phyloP scores from a whole-genome alignment of 2,113 vertebrate genomes.

The Elanus axillaris region DNA sequence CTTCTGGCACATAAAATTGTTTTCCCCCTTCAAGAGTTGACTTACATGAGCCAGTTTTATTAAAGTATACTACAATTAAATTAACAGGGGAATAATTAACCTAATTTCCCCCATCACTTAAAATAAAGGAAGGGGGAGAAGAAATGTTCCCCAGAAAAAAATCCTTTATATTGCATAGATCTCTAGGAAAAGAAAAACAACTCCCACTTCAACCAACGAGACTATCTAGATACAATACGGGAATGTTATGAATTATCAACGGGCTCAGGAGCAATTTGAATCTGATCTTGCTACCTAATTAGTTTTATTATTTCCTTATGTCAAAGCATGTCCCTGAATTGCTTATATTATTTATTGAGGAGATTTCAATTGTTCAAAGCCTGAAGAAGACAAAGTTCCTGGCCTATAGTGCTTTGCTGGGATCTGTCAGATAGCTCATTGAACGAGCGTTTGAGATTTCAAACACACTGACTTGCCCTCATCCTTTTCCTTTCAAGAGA shows the following conservation, averaged over 20 bases:
- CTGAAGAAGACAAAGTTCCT: background rate
- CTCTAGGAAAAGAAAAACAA: background rate
- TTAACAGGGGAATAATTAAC: constrained; percentile 51
- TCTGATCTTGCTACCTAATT: constrained; percentile 24
- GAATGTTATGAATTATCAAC: background rate
- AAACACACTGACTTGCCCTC: background rate
- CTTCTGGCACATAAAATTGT: constrained; percentile 27
- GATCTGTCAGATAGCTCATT: background rate
- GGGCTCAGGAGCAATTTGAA: constrained; percentile 27
- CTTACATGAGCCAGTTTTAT: constrained; percentile 20
- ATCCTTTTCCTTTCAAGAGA: background rate
- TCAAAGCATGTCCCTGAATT: constrained; percentile 11
- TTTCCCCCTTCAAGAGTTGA: constrained; percentile 19
- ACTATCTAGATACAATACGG: background rate
- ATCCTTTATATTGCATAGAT: background rate
- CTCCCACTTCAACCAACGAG: background rate
- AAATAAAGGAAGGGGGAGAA: constrained; percentile 19
- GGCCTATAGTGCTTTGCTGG: background rate
- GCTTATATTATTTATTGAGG: background rate
- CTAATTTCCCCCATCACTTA: constrained; percentile 17
- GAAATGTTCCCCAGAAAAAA: constrained; percentile 4
- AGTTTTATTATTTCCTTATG: constrained; percentile 35
- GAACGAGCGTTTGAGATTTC: background rate
- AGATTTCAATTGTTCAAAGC: background rate
- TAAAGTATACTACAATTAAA: constrained; percentile 17